phyloP scores from a whole-genome alignment of 2,888 invertebrate species.

The Parelbella ahira region DNA sequence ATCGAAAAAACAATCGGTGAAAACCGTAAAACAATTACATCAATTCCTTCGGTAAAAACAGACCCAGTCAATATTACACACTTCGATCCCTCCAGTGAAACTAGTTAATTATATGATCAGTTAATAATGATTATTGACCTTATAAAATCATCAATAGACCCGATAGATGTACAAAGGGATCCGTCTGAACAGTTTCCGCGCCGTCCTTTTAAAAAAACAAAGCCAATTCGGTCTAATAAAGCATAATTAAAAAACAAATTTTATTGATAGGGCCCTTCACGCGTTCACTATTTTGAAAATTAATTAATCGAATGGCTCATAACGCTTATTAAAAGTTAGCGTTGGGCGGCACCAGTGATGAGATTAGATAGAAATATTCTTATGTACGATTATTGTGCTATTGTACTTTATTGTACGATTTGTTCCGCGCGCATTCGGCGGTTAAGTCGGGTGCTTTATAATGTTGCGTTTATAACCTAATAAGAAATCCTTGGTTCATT shows the following conservation, averaged over 20 bases:
- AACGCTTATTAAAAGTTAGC: slow-evolving; percentile 33
- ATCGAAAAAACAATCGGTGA: background rate
- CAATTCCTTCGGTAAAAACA: slow-evolving; percentile 17
- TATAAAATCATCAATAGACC: slow-evolving; percentile 76
- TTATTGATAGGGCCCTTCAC: slow-evolving; percentile 67
- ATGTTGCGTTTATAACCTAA: slow-evolving; percentile 43
- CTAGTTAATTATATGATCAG: slow-evolving; percentile 72
- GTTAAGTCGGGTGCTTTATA: slow-evolving; percentile 60
- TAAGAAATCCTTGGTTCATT: slow-evolving; percentile 32
- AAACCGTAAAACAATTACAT: slow-evolving; percentile 12
- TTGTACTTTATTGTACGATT: slow-evolving; percentile 64
- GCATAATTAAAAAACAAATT: slow-evolving; percentile 72
- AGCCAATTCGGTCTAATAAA: slow-evolving; percentile 73
- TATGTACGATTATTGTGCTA: too few species aligned
- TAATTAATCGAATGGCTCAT: slow-evolving; percentile 70
- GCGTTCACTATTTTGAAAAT: slow-evolving; percentile 50
- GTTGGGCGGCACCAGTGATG: slow-evolving; percentile 51
- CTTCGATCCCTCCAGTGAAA: slow-evolving; percentile 50
- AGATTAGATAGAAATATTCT: slow-evolving; percentile 48
- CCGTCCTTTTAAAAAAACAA: slow-evolving; percentile 61
- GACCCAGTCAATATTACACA: slow-evolving; percentile 31
- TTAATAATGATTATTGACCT: slow-evolving; percentile 76
- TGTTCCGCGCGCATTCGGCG: slow-evolving; percentile 51
- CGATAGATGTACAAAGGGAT: slow-evolving; percentile 60
- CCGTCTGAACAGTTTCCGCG: slow-evolving; percentile 51